These are phyloP conservation scores for Scaptomyza montana DNA, from an alignment of 1,140 invertebrate genomes.

Conservation along the genomic window DNA sequence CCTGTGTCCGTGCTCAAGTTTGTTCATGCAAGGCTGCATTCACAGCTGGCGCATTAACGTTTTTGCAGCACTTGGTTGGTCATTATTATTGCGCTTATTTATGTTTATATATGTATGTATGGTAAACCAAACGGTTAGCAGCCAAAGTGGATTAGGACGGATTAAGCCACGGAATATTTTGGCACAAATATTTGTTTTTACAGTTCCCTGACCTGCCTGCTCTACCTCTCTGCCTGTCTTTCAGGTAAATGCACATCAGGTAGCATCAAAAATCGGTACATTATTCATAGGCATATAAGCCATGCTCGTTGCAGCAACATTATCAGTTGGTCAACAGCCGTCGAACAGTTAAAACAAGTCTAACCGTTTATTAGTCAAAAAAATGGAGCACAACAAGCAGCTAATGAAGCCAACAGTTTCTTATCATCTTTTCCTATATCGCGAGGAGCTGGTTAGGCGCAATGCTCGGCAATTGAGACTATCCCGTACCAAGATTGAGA, in stretches of 20 bases:
- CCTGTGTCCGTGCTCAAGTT: constrained; percentile 1
- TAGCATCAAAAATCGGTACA: neutral
- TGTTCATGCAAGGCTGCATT: constrained; percentile 21
- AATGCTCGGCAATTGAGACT: constrained; percentile 65
- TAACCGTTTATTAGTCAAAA: neutral
- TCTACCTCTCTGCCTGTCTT: constrained; percentile 8
- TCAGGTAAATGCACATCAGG: constrained; percentile 17
- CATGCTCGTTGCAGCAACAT: neutral
- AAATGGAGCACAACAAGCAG: constrained; percentile 60
- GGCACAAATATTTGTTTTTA: constrained; percentile 69
- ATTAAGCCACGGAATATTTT: constrained; percentile 79
- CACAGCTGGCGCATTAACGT: constrained; percentile 10
- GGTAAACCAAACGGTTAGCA: constrained; percentile 59
- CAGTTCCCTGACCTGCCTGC: constrained; percentile 46
- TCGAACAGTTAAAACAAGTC: constrained; percentile 7
- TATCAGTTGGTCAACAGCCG: constrained; percentile 48
- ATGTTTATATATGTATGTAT: constrained; percentile 9
- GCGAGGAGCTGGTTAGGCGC: constrained; percentile 62
- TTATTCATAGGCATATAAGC: constrained; percentile 29
- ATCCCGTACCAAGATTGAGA: constrained; percentile 69
- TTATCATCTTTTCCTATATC: constrained; percentile 73
- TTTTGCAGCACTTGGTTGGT: neutral
- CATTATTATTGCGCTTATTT: constrained; percentile 30
- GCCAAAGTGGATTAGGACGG: constrained; percentile 65
- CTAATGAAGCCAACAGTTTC: constrained; percentile 59